A percentile compares a stretch with the other conserved stretches of the same genome.
Conservation (phyloP, 2,113 vertebrate species). For the Serinus canaria region DNA sequence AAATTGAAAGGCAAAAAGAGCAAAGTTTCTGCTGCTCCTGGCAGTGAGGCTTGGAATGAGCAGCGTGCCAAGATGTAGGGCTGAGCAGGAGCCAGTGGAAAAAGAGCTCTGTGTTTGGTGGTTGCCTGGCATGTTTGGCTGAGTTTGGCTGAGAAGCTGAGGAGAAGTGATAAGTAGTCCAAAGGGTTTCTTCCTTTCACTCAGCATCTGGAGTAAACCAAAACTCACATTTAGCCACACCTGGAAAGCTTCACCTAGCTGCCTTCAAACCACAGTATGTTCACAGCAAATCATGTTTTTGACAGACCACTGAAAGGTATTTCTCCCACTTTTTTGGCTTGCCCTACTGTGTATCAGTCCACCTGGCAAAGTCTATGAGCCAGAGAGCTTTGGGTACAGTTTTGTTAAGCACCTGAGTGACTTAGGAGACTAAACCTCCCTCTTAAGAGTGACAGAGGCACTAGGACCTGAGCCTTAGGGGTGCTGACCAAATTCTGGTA, state of each 20-base stretch:
- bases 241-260: background rate
- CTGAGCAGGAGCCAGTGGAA: constrained; percentile 46
- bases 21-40: constrained; percentile 22
- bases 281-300: background rate
- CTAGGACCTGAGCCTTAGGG: background rate
- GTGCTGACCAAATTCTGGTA: background rate
- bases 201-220: background rate
- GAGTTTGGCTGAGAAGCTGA: constrained; percentile 30
- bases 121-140: background rate
- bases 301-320: background rate
- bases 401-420: background rate
- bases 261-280: background rate
- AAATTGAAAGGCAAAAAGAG: constrained; percentile 41
- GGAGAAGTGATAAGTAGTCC: background rate
- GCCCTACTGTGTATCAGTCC: background rate
- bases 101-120: constrained; percentile 47
- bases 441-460: background rate
- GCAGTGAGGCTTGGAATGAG: constrained; percentile 11
- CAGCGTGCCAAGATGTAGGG: constrained; percentile 24
- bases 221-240: background rate
- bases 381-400: background rate
- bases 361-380: background rate
- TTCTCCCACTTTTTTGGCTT: background rate
- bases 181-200: background rate
- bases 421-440: background rate